phyloP scores from a whole-genome alignment of 2,888 invertebrate species.

The Zele albiditarsus region DNA sequence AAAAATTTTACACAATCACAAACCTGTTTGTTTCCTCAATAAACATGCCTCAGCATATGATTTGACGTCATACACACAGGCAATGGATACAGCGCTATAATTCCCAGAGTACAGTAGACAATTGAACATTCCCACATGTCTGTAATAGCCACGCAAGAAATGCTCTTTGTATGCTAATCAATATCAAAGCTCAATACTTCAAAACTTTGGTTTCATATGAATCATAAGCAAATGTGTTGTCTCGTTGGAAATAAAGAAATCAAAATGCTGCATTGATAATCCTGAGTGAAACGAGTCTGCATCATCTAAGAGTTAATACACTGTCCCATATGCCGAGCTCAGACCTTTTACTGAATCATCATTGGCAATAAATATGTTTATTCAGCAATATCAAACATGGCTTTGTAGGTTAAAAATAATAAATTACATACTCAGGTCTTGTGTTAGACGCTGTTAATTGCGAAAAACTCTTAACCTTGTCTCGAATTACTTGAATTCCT shows the following conservation, averaged over 20 bases:
- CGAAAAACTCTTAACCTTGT: slow-evolving; percentile 97
- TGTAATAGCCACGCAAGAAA: background rate
- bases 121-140: slow-evolving; percentile 21
- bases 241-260: slow-evolving; percentile 51
- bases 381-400: background rate
- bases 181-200: slow-evolving; percentile 35
- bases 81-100: slow-evolving; percentile 22
- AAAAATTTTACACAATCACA: background rate
- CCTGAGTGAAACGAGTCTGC: slow-evolving; percentile 48
- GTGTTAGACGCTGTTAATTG: slow-evolving; percentile 88
- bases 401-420: background rate
- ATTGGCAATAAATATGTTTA: slow-evolving; percentile 42
- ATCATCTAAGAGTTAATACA: slow-evolving; percentile 34
- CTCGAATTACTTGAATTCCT: slow-evolving; percentile 96
- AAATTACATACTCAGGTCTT: slow-evolving; percentile 80
- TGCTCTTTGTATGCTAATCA: slow-evolving; percentile 40
- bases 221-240: slow-evolving; percentile 42
- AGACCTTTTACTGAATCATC: slow-evolving; percentile 59
- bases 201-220: slow-evolving; percentile 11
- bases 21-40: background rate
- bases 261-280: slow-evolving; percentile 40
- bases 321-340: slow-evolving; percentile 43
- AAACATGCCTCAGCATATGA: slow-evolving; percentile 47
- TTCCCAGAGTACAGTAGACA: slow-evolving; percentile 20
- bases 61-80: slow-evolving; percentile 47